A percentile compares a stretch with the other conserved stretches of the same genome.
phyloP scores from a whole-genome alignment of 2,113 vertebrate species.

The Protobothrops flavoviridis region DNA sequence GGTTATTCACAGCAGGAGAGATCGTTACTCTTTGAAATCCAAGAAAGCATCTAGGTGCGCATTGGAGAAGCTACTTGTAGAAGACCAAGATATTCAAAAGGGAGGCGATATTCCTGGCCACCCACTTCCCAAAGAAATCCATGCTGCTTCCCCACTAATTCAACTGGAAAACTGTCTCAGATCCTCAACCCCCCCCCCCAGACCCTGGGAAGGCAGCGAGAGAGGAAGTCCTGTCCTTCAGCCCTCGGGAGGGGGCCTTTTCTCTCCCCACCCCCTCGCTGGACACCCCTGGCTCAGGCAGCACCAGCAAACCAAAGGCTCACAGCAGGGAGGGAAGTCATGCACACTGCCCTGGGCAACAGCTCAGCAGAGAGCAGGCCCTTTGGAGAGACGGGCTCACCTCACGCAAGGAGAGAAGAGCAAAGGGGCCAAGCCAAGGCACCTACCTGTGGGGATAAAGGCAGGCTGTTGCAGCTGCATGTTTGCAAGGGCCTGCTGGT shows the following conservation, averaged over 20 bases:
- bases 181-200: too few species aligned
- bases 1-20: neutral
- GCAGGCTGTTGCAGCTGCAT: constrained; percentile 92
- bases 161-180: neutral
- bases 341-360: neutral
- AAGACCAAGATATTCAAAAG: neutral
- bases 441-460: constrained; percentile 91
- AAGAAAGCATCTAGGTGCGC: neutral
- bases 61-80: neutral
- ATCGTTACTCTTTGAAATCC: neutral
- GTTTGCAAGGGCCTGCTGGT: constrained; percentile 96
- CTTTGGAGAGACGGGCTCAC: neutral
- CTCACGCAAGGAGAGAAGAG: neutral
- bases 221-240: neutral
- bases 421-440: neutral
- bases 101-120: neutral
- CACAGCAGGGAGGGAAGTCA: neutral
- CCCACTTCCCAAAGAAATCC: neutral
- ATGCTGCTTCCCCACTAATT: neutral
- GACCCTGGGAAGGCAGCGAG: neutral
- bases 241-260: neutral
- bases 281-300: neutral
- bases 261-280: neutral
- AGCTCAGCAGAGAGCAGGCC: neutral
- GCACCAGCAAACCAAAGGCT: neutral